Evolutionary conservation across 1,140 invertebrate genomes (phyloP), one percentile per base, ranked within the genome.

Genomic region (Drosophila ercepeae): DNA sequence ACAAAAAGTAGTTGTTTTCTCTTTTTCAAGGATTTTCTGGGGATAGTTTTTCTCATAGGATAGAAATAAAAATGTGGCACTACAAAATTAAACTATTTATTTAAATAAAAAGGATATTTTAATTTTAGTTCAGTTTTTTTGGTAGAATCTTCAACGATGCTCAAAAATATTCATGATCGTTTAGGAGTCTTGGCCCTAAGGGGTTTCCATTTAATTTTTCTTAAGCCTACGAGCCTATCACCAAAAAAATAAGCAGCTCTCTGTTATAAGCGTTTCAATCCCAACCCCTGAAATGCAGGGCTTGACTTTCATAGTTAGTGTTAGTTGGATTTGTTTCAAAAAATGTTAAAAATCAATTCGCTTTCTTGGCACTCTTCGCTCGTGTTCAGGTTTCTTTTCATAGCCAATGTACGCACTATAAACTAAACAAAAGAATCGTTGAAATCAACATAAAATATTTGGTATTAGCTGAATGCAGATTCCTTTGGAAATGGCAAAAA

Each of bases 271-370:
- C 75, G 29, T 73, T 57, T 41, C 14, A 29, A 42, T 53, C 45
- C 41, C 64, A 50, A n/a, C 46, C 49, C 29, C 65, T 49, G 32
- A 19, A 23, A 9, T n/a, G 21, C 27, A 1, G 19, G 46, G n/a
- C 9, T 46, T 52, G 34, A 3, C 25, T 48, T 57, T 39, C 34
- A 45, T 39, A 41, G 36, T 39, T 52, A 19, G 42, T 74, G 54
- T 81, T 63, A 65, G 60, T 86, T 88, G 81, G 69, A 75, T 61
- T 88, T 82, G 78, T 88, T 88, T 71, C 77, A 88, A 88, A 88
- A 88, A 88, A 88, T 88, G 82, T 88, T 88, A 88, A 88, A 88
- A 88, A 88, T 88, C 82, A 88, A 88, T 88, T 88, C 54, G 68
- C 46, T 52, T 25, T 65, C 53, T 78, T 70, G 69, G 78, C 68